Base-by-base conservation (phyloP, 1,140 invertebrate genomes). In the Zaprionus kolodkinae region DNA sequence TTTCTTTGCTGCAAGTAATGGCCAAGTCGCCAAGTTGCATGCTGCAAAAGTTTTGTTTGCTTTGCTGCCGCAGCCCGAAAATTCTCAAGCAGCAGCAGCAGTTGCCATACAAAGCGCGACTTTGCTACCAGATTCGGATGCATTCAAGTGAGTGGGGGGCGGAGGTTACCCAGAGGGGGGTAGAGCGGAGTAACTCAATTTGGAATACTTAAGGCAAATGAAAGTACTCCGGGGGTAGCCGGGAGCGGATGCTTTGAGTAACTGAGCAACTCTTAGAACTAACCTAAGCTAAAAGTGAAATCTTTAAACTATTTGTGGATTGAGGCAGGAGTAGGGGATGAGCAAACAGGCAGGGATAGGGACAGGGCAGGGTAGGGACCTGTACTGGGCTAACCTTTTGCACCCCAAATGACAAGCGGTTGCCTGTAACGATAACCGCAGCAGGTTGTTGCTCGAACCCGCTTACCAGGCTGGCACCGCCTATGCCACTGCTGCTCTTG, bases 1-100 rank as follows among this genome's bases (percentile, higher is more conserved):
- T 87, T 80, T 88, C 85, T 89, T 89, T 74, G 68, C 62, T 87
- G 79, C 76, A 79, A 79, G 76, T 86, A 86, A 79, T 86, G 76
- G 83, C 71, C 76, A 79, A 83, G 80, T 82, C 63, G 79, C 79
- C 81, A 84, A 79, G 78, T 84, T 84, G 72, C 77, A 67, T 74
- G 81, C 78, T 81, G 77, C 77, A 77, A 72, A 79, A 85, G 68
- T 84, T 85, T 72, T 57, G 50, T 27, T 55, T 55, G 52, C 25
- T 17, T 40, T 45, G 45, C 33, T 9, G 43, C 17, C 43, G 48
- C 60, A 30, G 25, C 54, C 50, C 63, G 17, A 45, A 68, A 64
- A 78, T 45, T 78, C 77, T 72, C 35, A 64, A 60, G 59, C 35
- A 54, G 21, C 21, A 2, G 21, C 61, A 10, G 43, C 38, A 60